phyloP scores from a whole-genome alignment of 1,140 invertebrate genomes.

The Uloborus diversus region DNA sequence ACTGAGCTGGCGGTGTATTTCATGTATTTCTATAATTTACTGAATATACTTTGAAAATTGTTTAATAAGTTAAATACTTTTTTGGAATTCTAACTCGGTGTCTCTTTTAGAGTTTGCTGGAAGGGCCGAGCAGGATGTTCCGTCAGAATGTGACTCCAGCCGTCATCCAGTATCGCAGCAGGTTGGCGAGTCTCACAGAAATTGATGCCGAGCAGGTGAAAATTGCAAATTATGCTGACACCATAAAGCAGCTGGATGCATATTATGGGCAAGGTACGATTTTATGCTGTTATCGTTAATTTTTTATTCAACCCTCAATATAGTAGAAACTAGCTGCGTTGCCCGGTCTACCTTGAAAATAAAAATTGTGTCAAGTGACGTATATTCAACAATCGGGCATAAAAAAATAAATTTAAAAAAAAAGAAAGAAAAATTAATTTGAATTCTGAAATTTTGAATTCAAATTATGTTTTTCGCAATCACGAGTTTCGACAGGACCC shows the following conservation, averaged over 20 bases:
- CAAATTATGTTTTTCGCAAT: too few relatives aligned
- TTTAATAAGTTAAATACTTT: neutral
- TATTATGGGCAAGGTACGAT: constrained; percentile 89
- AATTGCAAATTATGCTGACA: constrained; percentile 82
- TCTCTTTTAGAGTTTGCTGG: constrained; percentile 39
- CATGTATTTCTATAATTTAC: neutral
- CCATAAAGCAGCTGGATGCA: constrained; percentile 85
- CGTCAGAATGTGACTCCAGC: constrained; percentile 5
- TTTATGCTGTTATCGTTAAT: constrained; percentile 23
- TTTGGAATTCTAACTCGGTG: neutral
- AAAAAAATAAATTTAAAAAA: too few relatives aligned
- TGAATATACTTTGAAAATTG: neutral
- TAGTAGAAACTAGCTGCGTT: neutral
- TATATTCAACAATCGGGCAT: too few relatives aligned
- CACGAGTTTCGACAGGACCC: too few relatives aligned
- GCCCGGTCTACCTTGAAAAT: too few relatives aligned
- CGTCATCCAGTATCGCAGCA: constrained; percentile 38
- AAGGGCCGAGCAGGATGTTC: constrained; percentile 10
- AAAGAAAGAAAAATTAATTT: too few relatives aligned
- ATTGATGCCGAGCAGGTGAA: constrained; percentile 57
- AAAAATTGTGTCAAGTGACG: too few relatives aligned
- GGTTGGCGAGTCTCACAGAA: constrained; percentile 50
- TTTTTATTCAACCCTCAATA: constrained; percentile 8
- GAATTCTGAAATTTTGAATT: too few relatives aligned
- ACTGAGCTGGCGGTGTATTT: neutral